Conservation (phyloP, 2,888 invertebrate species). For the Tridacna crocea region DNA sequence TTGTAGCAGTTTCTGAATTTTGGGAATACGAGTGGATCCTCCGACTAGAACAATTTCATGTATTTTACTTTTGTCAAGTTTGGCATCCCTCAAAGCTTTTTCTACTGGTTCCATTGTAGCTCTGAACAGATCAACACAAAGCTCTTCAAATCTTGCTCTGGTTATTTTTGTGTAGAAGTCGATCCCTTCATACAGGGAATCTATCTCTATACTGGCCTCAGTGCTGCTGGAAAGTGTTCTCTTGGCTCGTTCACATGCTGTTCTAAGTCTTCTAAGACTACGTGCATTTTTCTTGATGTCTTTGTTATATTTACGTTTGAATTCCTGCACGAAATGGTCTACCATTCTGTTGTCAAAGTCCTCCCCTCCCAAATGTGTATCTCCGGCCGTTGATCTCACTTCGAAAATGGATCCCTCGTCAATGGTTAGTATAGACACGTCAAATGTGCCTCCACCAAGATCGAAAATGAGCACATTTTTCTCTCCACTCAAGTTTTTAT, state of each 20-base stretch:
- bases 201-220: constrained; percentile 5
- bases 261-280: constrained; percentile 77
- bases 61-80: constrained; percentile 9
- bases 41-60: constrained; percentile 7
- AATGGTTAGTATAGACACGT: constrained; percentile 85
- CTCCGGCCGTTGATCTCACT: constrained; percentile 81
- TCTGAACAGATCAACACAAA: constrained; percentile 38
- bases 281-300: constrained; percentile 36
- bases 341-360: constrained; percentile 80
- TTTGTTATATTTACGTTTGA: constrained; percentile 6
- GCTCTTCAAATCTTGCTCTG: constrained; percentile 80
- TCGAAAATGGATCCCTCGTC: constrained; percentile 86
- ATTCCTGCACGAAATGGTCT: constrained; percentile 64
- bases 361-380: constrained; percentile 81
- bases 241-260: constrained; percentile 74
- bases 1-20: constrained; percentile 3
- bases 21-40: constrained; percentile 4
- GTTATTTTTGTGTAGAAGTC: constrained; percentile 69
- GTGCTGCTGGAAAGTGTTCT: constrained; percentile 4
- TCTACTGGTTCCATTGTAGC: constrained; percentile 85
- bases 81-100: constrained; percentile 87
- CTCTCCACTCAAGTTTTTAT: constrained; percentile 85
- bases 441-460: constrained; percentile 85
- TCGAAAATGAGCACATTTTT: constrained; percentile 87
- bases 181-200: background rate